phyloP scores from a whole-genome alignment of 2,797 vertebrate genomes.

The Protosalanx chinensis region DNA sequence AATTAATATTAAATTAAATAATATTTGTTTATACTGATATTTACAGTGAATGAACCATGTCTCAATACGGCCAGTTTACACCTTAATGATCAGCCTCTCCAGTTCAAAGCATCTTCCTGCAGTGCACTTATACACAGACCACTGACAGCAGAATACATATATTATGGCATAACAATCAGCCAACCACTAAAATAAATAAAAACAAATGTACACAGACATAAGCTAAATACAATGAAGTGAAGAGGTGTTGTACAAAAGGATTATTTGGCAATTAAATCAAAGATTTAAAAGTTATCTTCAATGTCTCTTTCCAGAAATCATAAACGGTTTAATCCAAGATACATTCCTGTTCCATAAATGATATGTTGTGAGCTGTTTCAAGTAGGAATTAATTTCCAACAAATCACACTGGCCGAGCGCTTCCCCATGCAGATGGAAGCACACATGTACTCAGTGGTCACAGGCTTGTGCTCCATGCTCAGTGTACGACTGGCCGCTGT shows the following conservation, averaged over 20 bases:
- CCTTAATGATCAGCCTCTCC: slow-evolving; percentile 1
- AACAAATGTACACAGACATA: neutral
- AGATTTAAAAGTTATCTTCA: no score
- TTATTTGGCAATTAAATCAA: no score
- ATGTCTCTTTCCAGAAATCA: no score
- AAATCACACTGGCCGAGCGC: no score
- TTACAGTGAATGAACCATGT: neutral
- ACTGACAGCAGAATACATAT: neutral
- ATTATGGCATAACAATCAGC: neutral
- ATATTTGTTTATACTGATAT: neutral
- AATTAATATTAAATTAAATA: slow-evolving; percentile 4
- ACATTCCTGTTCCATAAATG: neutral
- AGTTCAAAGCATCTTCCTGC: neutral
- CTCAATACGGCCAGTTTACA: neutral
- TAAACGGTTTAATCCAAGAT: neutral
- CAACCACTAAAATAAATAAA: slow-evolving; percentile 6
- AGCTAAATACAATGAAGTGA: neutral
- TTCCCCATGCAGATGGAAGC: no score
- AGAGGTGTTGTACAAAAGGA: neutral
- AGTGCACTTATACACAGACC: neutral
- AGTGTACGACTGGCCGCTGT: no score
- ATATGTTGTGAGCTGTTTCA: no score
- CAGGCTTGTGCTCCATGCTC: no score
- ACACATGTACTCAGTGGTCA: no score
- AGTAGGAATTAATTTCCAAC: no score